phyloP scores from a whole-genome alignment of 2,797 vertebrate genomes.

The Neosalanx taihuensis region DNA sequence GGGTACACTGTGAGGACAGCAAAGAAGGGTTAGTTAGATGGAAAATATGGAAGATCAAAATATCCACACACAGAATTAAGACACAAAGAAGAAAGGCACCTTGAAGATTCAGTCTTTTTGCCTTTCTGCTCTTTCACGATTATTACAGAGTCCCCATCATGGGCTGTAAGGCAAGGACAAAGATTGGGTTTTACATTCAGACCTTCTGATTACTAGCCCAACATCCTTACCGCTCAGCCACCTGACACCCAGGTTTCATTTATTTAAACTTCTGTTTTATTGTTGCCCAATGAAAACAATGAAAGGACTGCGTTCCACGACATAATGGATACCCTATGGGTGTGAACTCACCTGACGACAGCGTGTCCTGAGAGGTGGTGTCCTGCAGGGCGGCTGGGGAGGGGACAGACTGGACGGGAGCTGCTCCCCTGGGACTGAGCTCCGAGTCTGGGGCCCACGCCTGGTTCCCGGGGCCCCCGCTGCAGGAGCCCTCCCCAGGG shows the following conservation, averaged over 20 bases:
- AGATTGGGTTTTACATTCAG: constrained; percentile 1
- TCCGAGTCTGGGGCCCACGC: constrained; percentile 59
- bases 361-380: constrained; percentile 75
- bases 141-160: constrained; percentile 88
- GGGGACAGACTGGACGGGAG: constrained; percentile 45
- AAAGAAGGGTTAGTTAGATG: constrained; percentile 13
- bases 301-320: no score
- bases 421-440: constrained; percentile 44
- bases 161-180: constrained; percentile 54
- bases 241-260: neutral
- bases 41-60: neutral
- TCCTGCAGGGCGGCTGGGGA: constrained; percentile 70
- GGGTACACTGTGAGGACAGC: constrained; percentile 67
- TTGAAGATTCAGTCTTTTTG: constrained; percentile 74
- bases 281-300: no score
- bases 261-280: neutral
- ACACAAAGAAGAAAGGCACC: constrained; percentile 63
- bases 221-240: no score
- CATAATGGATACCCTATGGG: no score
- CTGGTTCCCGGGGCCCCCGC: constrained; percentile 52
- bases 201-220: neutral
- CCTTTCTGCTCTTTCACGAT: constrained; percentile 86
- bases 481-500: constrained; percentile 52
- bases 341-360: constrained; percentile 70
- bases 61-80: neutral